Percentiles rank a stretch among this genome's conserved stretches.
These are phyloP conservation scores for Theonella swinhoei DNA, from an alignment of 37 sponge, comb jelly and placozoan genomes.

Conservation along the genomic window DNA sequence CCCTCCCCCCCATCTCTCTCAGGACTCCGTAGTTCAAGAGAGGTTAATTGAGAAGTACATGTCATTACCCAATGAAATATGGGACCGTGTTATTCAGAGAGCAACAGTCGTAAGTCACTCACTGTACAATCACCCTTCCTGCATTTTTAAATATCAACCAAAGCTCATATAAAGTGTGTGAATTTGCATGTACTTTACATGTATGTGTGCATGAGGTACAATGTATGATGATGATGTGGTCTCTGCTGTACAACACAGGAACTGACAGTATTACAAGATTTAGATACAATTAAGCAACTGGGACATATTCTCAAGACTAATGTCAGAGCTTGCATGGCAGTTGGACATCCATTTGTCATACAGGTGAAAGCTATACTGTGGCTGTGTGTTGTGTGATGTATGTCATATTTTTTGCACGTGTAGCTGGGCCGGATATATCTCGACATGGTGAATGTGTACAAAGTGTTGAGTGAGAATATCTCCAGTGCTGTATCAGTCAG, in stretches of 20 bases:
- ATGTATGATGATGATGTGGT: not conserved
- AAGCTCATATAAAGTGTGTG: too few relatives aligned
- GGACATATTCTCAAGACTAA: conserved; percentile 98
- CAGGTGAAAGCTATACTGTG: conserved; percentile 77
- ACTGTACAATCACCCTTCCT: too few relatives aligned
- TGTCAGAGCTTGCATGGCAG: conserved; percentile 89
- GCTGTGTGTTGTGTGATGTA: not conserved
- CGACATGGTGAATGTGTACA: conserved; percentile 99
- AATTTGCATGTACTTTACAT: not conserved
- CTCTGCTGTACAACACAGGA: too few relatives aligned
- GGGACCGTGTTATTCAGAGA: conserved; percentile 86
- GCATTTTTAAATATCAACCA: too few relatives aligned
- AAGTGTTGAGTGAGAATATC: conserved; percentile 93
- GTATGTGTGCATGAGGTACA: not conserved
- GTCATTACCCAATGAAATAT: conserved; percentile 95
- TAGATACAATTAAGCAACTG: conserved; percentile 87
- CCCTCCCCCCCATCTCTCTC: too few relatives aligned
- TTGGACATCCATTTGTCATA: conserved; percentile 95
- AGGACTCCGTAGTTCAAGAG: conserved; percentile 85
- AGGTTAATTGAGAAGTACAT: conserved; percentile 97
- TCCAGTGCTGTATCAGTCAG: conserved; percentile 72
- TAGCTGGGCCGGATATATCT: conserved; percentile 96
- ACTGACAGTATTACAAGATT: conserved; percentile 80
- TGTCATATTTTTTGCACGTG: not conserved
- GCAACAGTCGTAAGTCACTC: conserved; percentile 70